Conservation (phyloP, 2,113 vertebrate genomes). For the Nanger granti region DNA sequence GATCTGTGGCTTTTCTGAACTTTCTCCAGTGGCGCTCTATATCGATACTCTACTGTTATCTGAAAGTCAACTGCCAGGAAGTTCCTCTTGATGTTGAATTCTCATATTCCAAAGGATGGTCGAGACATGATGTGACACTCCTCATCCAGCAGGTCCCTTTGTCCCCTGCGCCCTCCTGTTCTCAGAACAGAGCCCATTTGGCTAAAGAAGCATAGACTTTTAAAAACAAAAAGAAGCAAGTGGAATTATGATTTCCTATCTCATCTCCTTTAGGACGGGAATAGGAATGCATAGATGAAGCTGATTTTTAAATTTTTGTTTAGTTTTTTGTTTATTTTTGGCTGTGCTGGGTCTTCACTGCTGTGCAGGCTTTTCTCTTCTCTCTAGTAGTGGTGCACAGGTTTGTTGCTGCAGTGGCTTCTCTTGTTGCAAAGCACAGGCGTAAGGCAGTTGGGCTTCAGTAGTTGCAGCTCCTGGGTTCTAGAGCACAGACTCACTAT, state of each 20-base stretch:
- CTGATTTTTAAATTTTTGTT: neutral
- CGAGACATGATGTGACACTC: neutral
- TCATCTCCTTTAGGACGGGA: neutral
- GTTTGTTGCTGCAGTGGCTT: neutral
- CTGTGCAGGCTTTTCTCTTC: neutral
- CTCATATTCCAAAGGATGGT: neutral
- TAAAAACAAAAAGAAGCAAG: neutral
- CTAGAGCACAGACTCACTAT: neutral
- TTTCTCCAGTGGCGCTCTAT: neutral
- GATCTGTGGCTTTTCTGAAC: slow-evolving; percentile 3
- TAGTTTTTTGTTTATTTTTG: neutral
- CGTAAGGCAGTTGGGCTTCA: neutral
- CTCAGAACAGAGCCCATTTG: neutral
- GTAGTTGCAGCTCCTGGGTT: neutral
- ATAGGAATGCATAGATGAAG: neutral
- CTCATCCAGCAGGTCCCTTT: neutral
- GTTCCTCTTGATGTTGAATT: neutral
- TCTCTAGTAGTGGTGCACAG: neutral
- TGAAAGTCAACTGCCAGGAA: neutral
- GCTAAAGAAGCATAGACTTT: neutral
- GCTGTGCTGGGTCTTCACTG: neutral
- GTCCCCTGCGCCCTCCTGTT: neutral
- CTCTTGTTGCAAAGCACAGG: neutral
- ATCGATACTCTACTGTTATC: neutral
- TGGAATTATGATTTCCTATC: neutral